phyloP scores from a whole-genome alignment of 2,113 vertebrate genomes.

The Cathartes aura region DNA sequence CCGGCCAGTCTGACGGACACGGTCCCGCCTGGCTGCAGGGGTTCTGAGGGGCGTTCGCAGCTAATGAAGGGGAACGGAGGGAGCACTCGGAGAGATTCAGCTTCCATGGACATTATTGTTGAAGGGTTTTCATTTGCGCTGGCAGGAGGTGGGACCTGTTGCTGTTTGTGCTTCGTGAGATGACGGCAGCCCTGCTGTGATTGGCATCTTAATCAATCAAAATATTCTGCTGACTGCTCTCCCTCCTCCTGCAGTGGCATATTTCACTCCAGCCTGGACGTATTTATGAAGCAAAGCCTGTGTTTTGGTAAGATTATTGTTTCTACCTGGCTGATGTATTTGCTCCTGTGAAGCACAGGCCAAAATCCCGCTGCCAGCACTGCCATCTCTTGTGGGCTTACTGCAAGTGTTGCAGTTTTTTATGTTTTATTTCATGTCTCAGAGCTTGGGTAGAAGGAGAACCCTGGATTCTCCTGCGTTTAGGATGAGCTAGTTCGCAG shows the following conservation, averaged over 20 bases:
- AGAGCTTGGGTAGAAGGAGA: neutral
- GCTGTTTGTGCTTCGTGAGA: neutral
- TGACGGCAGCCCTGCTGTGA: neutral
- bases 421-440: neutral
- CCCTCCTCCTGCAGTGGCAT: neutral
- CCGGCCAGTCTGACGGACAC: fast-evolving
- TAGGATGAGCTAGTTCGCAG: neutral
- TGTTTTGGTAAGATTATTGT: conserved; percentile 2
- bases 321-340: neutral
- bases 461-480: neutral
- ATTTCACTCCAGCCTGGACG: neutral
- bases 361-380: neutral
- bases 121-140: neutral
- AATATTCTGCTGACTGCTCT: neutral
- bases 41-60: neutral
- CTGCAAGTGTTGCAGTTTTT: neutral
- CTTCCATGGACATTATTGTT: fast-evolving
- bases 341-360: neutral
- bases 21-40: neutral
- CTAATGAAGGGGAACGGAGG: neutral
- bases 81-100: fast-evolving
- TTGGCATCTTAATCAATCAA: neutral
- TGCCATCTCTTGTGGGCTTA: neutral
- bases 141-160: neutral
- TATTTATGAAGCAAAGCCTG: neutral